Base-by-base conservation (phyloP, 2,113 vertebrate genomes). In the Halichoeres trimaculatus region DNA sequence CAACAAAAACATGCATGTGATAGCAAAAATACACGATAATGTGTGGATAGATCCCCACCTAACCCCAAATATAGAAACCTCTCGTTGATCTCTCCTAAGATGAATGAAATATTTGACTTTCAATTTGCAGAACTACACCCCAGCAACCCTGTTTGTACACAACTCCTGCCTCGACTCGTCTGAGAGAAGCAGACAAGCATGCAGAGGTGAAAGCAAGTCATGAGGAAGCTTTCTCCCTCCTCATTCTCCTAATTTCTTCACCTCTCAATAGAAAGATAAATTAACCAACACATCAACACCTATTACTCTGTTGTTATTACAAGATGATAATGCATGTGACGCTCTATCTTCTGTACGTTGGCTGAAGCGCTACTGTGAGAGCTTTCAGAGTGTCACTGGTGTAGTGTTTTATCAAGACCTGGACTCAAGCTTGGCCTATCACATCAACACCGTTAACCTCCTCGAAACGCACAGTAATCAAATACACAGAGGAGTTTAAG, bases 361-460 rank as follows among this genome's bases (percentile, higher is more conserved):
- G 30, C 48, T 57, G 36, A 50, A 71, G 74, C 66, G 43, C 20
- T 26, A 51, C 10, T 12, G 20, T 35, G 1, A 76, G 50, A 48
- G 52, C 26, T 58, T 22, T 70, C 22, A 6, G 24, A 20, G 53
- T 24, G 52, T 45, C 63, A 73, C 43, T 22, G 36, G 19, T 23
- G 41, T 40, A 11, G 52, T 24, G 56, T 79, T 85, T 72, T 62
- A 74, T 50, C 23, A 14, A 58, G 50, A 20, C n/a, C 59, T 0
- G 22, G 26, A 54, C n/a, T 9, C 66, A 40, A 17, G 41, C 20
- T 63, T 57, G 26, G 51, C 41, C 68, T 43, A 4, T 8, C 59
- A 34, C 50, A 60, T 36, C 8, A 23, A 62, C 69, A 72, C 52
- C 5, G 30, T 76, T 81, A 74, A 68, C 60, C 57, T 86, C 58